Conservation (phyloP, 2,888 invertebrate species). For the Netelia virgata region DNA sequence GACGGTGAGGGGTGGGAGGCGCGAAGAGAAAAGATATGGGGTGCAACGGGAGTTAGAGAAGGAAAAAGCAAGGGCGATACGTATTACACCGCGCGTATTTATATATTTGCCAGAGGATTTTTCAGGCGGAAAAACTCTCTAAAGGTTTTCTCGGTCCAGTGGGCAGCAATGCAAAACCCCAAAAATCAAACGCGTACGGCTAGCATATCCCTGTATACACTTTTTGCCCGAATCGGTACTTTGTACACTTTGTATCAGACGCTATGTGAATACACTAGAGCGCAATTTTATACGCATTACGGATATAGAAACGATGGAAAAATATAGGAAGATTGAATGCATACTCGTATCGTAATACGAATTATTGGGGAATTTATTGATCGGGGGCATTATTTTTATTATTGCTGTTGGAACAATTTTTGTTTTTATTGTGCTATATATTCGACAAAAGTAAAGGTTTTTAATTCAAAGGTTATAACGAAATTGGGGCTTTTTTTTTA, state of each 20-base stretch:
- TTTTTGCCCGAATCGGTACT: constrained; percentile 50
- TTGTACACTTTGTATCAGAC: constrained; percentile 61
- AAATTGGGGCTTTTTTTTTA: too few species aligned
- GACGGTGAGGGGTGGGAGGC: constrained; percentile 37
- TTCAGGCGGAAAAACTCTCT: constrained; percentile 82
- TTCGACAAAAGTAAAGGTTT: too few species aligned
- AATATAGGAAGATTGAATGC: constrained; percentile 12
- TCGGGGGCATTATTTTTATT: not conserved
- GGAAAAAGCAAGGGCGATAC: not conserved
- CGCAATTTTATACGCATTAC: constrained; percentile 11
- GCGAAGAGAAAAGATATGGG: constrained; percentile 41
- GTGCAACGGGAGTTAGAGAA: not conserved
- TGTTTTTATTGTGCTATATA: not conserved
- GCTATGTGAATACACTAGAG: not conserved
- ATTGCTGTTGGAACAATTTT: not conserved
- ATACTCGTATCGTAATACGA: not conserved
- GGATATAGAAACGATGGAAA: not conserved
- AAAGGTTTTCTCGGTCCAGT: constrained; percentile 80
- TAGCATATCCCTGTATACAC: not conserved
- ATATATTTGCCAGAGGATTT: constrained; percentile 75
- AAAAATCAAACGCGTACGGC: constrained; percentile 81
- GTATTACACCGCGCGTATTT: not conserved
- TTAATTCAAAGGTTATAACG: too few species aligned
- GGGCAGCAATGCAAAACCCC: constrained; percentile 80
- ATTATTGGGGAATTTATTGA: not conserved